Percentiles rank a stretch among this genome's conserved stretches.
Conservation (phyloP, 2,797 vertebrate species). For the Coregonus suidteri region DNA sequence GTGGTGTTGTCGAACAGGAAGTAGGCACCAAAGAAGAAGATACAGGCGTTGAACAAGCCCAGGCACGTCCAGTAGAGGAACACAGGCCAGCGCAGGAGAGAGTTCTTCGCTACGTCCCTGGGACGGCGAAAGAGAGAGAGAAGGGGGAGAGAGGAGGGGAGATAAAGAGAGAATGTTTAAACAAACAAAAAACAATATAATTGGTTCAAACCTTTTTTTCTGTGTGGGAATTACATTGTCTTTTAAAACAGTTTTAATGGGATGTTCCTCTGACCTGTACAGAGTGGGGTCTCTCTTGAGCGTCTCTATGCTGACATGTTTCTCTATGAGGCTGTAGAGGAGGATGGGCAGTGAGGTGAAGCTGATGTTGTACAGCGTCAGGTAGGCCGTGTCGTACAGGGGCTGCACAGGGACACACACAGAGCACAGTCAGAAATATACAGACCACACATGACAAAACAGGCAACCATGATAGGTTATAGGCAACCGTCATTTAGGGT, state of each 20-base stretch:
- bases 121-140: neutral
- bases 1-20: conserved; percentile 94
- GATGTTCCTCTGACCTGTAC: conserved; percentile 82
- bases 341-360: conserved; percentile 98
- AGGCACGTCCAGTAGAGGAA: conserved; percentile 98
- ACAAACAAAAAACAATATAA: too few species aligned
- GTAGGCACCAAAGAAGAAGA: conserved; percentile 99
- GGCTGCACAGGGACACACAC: conserved; percentile 76
- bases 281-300: conserved; percentile 89
- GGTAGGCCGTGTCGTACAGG: conserved; percentile 95
- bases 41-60: conserved; percentile 90
- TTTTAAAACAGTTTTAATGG: neutral
- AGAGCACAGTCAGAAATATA: neutral
- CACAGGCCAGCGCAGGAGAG: conserved; percentile 89
- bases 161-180: neutral
- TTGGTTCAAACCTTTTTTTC: neutral
- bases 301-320: conserved; percentile 88
- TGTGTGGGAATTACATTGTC: too few species aligned
- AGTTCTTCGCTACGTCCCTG: conserved; percentile 96
- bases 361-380: conserved; percentile 99
- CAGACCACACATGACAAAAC: neutral
- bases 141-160: neutral
- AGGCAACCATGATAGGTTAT: too few species aligned
- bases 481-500: neutral
- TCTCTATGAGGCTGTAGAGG: conserved; percentile 93